These are phyloP conservation scores for Neodiprion virginianus DNA, from an alignment of 1,140 invertebrate species.

Conservation along the genomic window DNA sequence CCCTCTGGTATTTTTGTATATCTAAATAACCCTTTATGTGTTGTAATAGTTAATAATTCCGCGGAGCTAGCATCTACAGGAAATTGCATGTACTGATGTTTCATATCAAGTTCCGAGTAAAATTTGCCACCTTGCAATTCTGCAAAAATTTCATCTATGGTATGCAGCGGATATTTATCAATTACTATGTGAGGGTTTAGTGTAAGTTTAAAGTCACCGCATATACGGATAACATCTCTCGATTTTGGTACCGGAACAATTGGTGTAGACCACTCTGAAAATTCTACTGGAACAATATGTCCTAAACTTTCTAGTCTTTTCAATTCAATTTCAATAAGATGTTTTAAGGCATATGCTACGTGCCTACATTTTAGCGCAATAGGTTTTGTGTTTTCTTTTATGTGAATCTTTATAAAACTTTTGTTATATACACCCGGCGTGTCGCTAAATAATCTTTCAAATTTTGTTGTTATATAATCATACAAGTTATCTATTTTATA, in stretches of 20 bases:
- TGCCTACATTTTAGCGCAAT: slow-evolving; percentile 16
- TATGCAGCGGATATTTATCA: not conserved
- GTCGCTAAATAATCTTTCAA: not conserved
- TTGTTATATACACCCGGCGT: slow-evolving; percentile 11
- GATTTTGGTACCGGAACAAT: slow-evolving; percentile 45
- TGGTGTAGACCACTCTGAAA: slow-evolving; percentile 52
- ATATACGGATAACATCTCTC: not conserved
- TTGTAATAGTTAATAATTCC: slow-evolving; percentile 39
- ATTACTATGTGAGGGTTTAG: not conserved
- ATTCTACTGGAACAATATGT: slow-evolving; percentile 45
- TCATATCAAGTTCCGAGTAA: not conserved
- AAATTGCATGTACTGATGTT: slow-evolving; percentile 6
- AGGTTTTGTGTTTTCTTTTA: slow-evolving; percentile 16
- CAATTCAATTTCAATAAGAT: slow-evolving; percentile 38
- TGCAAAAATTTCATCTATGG: slow-evolving; percentile 10
- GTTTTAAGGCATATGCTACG: slow-evolving; percentile 15
- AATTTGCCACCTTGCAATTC: not conserved
- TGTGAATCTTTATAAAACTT: slow-evolving; percentile 12
- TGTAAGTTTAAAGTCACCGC: not conserved
- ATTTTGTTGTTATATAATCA: slow-evolving; percentile 10
- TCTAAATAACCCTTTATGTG: slow-evolving; percentile 49
- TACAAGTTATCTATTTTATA: slow-evolving; percentile 9
- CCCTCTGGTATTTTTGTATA: slow-evolving; percentile 51
- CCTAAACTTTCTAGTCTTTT: slow-evolving; percentile 37
- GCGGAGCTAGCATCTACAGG: slow-evolving; percentile 29